Conservation (phyloP, 2,797 vertebrate species). For the Pseudocheirus occidentalis region DNA sequence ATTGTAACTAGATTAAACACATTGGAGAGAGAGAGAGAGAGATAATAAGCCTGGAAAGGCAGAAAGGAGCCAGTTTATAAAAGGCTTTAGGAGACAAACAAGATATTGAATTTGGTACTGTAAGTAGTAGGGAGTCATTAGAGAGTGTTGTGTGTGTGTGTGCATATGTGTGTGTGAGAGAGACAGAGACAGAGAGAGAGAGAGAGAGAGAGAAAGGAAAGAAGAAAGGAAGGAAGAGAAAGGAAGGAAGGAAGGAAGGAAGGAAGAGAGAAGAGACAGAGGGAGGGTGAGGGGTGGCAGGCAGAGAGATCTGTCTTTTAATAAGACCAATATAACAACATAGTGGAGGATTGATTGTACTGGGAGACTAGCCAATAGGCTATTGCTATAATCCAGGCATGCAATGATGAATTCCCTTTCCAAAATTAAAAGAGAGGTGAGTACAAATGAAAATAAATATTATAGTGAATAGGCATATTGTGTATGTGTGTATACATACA, state of each 20-base stretch:
- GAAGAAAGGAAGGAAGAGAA: no score
- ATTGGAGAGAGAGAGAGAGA: background rate
- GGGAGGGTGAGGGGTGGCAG: no score
- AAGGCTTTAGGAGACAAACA: background rate
- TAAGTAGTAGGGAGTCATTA: no score
- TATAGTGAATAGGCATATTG: background rate
- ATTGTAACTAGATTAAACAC: background rate
- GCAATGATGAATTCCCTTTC: background rate
- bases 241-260: no score
- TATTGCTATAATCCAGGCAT: background rate
- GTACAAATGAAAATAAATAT: background rate
- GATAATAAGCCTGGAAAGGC: background rate
- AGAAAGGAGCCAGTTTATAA: background rate
- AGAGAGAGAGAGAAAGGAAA: rapidly evolving
- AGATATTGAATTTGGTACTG: background rate
- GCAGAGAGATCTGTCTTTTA: background rate
- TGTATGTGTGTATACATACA: background rate
- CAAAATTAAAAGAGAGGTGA: background rate
- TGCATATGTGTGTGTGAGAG: no score
- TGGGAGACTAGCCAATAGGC: background rate
- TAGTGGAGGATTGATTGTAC: background rate
- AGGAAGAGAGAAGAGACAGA: no score
- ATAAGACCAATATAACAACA: no score
- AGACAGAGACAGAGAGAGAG: background rate
- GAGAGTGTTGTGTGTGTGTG: no score